Evolutionary conservation across 1,140 invertebrate species (phyloP), one percentile per base, ranked within the genome.

Genomic region (Anagrus nilaparvatae): DNA sequence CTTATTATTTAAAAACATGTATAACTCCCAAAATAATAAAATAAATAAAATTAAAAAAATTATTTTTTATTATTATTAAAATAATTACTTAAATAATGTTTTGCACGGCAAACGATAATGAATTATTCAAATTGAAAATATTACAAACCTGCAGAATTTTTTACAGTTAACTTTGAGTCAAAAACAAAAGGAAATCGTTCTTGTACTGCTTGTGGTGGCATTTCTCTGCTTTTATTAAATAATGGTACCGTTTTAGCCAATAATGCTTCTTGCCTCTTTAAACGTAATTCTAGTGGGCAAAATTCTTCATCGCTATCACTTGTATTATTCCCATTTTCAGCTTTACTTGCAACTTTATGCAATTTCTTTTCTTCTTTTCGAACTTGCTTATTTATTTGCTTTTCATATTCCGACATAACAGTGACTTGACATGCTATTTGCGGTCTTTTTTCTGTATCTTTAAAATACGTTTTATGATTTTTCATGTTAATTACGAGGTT

Each of bases 311-410:
- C 55, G 16, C 70, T 62, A 27, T 74, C 72, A n/a, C 71, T 70
- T 9, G 77, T 74, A 3, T 69, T 59, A 16, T 67, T 63, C 45
- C 70, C 76, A 21, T 70, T 69, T 4, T 38, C 40, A 18, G 24
- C 5, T 34, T 65, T 70, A 37, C 60, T 72, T 41, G 73, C 72
- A 1, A 75, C 72, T 45, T 78, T 82, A n/a, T 74, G 65, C 4
- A 77, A 54, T 51, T 82, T 85, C 57, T 92, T 95, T 57, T 93
- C 90, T 57, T 93, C 87, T 60, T 91, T 93, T 10, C 87, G 73
- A 7, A 87, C 75, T 61, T 84, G 74, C 60, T 95, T 96, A 20
- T 76, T 70, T 19, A 91, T 55, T 40, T 78, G 63, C 52, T 84
- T 89, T 57, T 97, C 90, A 52, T 83, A 75, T 57, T 84, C 84